These are phyloP conservation scores for Myotis vivesi DNA, from an alignment of 2,797 vertebrate species.

Conservation along the genomic window DNA sequence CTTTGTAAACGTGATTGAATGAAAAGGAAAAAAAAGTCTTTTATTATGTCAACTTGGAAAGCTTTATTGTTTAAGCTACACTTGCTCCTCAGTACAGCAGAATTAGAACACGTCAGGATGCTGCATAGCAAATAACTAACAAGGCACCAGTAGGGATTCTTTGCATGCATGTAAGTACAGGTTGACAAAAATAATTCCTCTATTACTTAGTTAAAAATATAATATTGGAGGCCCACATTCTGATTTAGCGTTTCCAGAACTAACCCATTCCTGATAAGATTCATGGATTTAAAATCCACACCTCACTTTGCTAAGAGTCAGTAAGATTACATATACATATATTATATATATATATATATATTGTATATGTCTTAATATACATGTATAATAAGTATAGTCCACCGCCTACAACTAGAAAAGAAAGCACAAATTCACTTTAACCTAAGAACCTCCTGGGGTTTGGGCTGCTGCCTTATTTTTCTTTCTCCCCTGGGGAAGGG, in stretches of 20 bases:
- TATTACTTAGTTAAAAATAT: not conserved
- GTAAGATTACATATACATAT: not conserved
- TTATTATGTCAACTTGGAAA: slow-evolving; percentile 37
- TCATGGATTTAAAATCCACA: not conserved
- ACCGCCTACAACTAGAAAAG: slow-evolving; percentile 9
- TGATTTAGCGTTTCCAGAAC: slow-evolving; percentile 11
- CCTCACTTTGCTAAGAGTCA: not conserved
- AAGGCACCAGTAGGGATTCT: not conserved
- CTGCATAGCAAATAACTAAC: not conserved
- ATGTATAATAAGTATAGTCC: not conserved
- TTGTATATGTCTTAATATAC: not conserved
- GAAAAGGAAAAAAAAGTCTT: not conserved
- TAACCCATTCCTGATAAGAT: not conserved
- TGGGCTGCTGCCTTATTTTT: slow-evolving; percentile 12
- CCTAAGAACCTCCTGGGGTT: not conserved
- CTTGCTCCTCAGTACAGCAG: not conserved
- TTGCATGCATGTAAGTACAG: not conserved
- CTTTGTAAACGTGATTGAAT: slow-evolving; percentile 52
- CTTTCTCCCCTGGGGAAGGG: not conserved
- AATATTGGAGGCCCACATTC: slow-evolving; percentile 6
- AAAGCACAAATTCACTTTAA: not conserved
- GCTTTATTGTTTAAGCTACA: slow-evolving; percentile 36
- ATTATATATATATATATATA: too few relatives aligned
- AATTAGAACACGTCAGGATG: not conserved
- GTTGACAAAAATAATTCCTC: slow-evolving; percentile 24